Percentiles rank a stretch among this genome's conserved stretches.
Evolutionary conservation across 2,113 vertebrate species (phyloP).

Genomic region (Burhinus bistriatus): DNA sequence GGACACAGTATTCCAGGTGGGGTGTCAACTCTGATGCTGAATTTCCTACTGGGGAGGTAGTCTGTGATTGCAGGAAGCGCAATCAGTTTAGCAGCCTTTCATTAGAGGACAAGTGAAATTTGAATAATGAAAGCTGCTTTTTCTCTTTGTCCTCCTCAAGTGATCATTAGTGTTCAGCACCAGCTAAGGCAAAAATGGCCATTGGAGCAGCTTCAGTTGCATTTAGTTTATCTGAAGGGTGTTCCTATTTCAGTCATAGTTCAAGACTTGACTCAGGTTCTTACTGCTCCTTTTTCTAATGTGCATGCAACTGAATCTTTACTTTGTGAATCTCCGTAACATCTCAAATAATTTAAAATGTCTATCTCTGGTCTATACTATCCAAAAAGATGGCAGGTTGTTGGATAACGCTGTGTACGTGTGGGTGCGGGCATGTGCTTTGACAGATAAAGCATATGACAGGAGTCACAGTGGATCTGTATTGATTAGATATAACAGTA

Average conservation of each 20-base stretch:
- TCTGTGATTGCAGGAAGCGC: background rate
- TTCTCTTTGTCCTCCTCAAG: background rate
- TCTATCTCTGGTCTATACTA: fast-evolving
- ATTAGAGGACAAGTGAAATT: background rate
- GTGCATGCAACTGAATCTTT: fast-evolving
- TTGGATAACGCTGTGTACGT: fast-evolving
- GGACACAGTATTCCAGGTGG: too few relatives aligned
- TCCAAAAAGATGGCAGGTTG: background rate
- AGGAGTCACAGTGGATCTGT: background rate
- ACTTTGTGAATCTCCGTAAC: background rate
- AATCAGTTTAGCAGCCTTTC: background rate
- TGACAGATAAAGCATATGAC: background rate
- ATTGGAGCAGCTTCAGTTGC: background rate
- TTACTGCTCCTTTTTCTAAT: background rate
- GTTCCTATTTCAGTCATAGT: background rate
- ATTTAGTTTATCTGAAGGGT: background rate
- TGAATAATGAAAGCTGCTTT: background rate
- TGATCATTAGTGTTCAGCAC: background rate
- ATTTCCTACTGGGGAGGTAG: background rate
- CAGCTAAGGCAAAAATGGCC: background rate
- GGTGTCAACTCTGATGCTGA: background rate
- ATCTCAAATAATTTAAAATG: background rate
- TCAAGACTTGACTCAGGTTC: background rate
- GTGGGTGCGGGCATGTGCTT: background rate
- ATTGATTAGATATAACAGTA: background rate